Conservation (phyloP, 2,888 invertebrate genomes). For the Heterodera filipjevi region DNA sequence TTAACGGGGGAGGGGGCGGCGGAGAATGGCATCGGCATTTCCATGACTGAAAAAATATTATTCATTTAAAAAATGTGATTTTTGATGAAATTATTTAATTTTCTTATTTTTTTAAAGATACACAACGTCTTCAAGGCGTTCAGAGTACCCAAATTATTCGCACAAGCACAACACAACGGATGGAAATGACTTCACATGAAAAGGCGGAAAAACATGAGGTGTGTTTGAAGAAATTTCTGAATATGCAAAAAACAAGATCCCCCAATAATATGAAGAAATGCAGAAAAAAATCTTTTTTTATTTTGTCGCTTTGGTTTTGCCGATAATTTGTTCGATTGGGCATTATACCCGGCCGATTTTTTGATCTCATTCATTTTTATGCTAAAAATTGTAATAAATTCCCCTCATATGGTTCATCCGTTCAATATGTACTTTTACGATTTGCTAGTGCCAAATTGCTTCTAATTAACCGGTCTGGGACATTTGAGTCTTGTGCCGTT, state of each 20-base stretch:
- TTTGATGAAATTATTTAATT: background rate
- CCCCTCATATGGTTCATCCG: too few species aligned
- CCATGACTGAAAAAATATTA: background rate
- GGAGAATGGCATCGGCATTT: background rate
- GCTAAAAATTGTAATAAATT: background rate
- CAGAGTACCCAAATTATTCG: background rate
- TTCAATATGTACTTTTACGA: background rate
- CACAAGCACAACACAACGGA: background rate
- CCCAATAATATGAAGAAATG: too few species aligned
- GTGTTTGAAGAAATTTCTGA: background rate
- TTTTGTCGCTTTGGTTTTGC: too few species aligned
- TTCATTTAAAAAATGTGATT: background rate
- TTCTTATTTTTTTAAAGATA: background rate
- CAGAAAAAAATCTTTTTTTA: too few species aligned
- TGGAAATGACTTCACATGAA: background rate
- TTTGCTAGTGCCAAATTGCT: background rate
- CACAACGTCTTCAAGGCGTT: background rate
- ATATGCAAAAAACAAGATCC: too few species aligned
- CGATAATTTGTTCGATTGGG: too few species aligned
- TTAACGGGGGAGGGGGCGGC: background rate
- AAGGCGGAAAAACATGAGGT: background rate
- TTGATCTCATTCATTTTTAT: background rate
- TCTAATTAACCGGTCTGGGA: too few species aligned
- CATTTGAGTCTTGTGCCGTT: too few species aligned
- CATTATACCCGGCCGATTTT: too few species aligned